Percentiles rank a stretch among this genome's conserved stretches.
Evolutionary conservation across 2,113 vertebrate species (phyloP).

Genomic region (Hippocampus barbouri): DNA sequence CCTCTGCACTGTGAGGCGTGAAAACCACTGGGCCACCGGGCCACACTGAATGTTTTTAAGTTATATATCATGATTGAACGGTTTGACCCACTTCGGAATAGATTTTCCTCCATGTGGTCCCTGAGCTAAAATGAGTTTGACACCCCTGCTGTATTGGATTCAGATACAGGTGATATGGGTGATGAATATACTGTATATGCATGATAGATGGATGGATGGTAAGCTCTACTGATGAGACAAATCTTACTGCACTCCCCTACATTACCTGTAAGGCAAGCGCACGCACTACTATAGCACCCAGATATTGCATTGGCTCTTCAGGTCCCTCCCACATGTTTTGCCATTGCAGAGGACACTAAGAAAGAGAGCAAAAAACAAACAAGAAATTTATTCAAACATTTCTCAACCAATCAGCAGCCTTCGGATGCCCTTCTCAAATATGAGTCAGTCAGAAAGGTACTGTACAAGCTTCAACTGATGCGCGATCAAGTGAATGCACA

Average conservation of each 20-base stretch:
- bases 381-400: not conserved
- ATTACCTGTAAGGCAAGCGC: slow-evolving; percentile 88
- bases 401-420: not conserved
- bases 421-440: slow-evolving; percentile 2
- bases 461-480: slow-evolving; percentile 2
- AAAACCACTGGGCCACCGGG: too few relatives aligned
- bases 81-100: too few relatives aligned
- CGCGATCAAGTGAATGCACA: not conserved
- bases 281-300: slow-evolving; percentile 83
- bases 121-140: too few relatives aligned
- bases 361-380: slow-evolving; percentile 4
- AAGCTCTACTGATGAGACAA: slow-evolving; percentile 18
- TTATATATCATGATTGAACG: too few relatives aligned
- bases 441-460: slow-evolving; percentile 1
- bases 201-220: too few relatives aligned
- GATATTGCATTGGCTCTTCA: slow-evolving; percentile 93
- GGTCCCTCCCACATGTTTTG: slow-evolving; percentile 96
- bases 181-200: slow-evolving; percentile 1
- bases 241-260: slow-evolving; percentile 6
- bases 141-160: slow-evolving; percentile 3
- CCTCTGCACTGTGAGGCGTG: too few relatives aligned
- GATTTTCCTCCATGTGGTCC: too few relatives aligned
- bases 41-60: too few relatives aligned
- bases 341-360: slow-evolving; percentile 89
- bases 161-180: slow-evolving; percentile 5